Evolutionary conservation across 1,140 invertebrate genomes (phyloP).

Genomic region (Drosophila ironensis): DNA sequence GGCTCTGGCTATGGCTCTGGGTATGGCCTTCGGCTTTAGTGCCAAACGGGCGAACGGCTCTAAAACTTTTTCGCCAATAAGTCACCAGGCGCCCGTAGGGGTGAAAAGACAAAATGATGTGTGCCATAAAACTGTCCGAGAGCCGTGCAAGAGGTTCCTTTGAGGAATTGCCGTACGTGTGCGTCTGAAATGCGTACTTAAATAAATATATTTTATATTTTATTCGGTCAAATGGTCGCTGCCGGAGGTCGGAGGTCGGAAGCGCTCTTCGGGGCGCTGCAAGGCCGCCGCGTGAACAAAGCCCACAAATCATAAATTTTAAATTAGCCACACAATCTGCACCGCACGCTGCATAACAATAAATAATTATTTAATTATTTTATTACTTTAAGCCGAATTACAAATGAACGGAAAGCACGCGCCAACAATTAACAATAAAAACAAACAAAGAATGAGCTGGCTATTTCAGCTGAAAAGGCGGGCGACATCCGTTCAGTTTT

Average conservation of each 20-base stretch:
- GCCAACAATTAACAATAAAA: conserved; percentile 57
- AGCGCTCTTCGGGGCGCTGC: not conserved
- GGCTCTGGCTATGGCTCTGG: not conserved
- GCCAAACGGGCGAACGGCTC: conserved; percentile 5
- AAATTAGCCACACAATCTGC: conserved; percentile 23
- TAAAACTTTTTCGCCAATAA: conserved; percentile 54
- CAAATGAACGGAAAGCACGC: conserved; percentile 69
- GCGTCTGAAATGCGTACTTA: conserved; percentile 5
- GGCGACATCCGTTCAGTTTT: conserved; percentile 35
- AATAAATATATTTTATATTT: conserved; percentile 19
- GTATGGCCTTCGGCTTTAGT: conserved; percentile 17
- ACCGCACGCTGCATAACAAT: conserved; percentile 16
- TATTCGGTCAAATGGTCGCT: too few relatives aligned
- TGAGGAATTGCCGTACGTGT: conserved; percentile 13
- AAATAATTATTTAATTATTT: conserved; percentile 78
- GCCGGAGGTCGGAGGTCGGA: not conserved
- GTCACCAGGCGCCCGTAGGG: conserved; percentile 32
- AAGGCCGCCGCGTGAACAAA: conserved; percentile 18
- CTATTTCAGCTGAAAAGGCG: conserved; percentile 7
- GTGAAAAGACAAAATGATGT: conserved; percentile 50
- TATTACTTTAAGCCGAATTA: conserved; percentile 68
- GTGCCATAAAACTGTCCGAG: conserved; percentile 53
- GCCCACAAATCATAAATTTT: conserved; percentile 62
- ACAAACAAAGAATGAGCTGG: conserved; percentile 29
- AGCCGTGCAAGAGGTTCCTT: not conserved